Base-by-base conservation (phyloP, 2,888 invertebrate genomes). In the Rhogogaster chlorosoma region DNA sequence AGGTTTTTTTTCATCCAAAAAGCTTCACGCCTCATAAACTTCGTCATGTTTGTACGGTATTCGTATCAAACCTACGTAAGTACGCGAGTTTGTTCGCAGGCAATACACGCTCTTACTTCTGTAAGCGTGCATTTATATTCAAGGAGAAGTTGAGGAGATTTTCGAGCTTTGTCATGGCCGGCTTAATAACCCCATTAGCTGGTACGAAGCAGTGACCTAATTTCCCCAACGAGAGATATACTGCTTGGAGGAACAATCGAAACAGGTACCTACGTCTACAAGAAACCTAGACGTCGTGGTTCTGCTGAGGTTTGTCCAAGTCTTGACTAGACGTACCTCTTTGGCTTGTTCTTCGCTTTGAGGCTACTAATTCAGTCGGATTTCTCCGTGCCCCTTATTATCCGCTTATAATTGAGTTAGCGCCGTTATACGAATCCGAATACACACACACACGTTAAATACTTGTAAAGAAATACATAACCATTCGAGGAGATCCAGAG, bases 141-240 rank as follows among this genome's bases (percentile, higher is more conserved):
- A 45, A 75, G 15, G 10, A 22, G 45, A 75, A 75, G 26, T 75
- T 42, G 6, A 45, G 75, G 45, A 75, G 75, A 45, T 42, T 42
- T 75, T 29, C 22, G n/a, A 22, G 75, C 42, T 75, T 45, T 75
- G 45, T 75, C 75, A 45, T 29, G 75, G 75, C 29, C 45, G 45
- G 42, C 45, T 75, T 75, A 42, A 75, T 75, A 75, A 75, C 42
- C 42, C 75, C 42, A 75, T 75, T 75, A 75, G 12, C 45, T 75
- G 45, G 45, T 26, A 29, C 26, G 75, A 26, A 75, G 29, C 26
- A 26, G 42, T 26, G 75, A 75, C 42, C 42, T 75, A 75, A 45
- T 75, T 75, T 75, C 22, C 45, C 75, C 6, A 75, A 75, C 42
- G n/a, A 75, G 75, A 45, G 42, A 75, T 45, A 75, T 42, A 75